These are phyloP conservation scores for Ianthella basta DNA, from an alignment of 37 sponge, comb jelly and placozoan genomes.

Conservation along the genomic window DNA sequence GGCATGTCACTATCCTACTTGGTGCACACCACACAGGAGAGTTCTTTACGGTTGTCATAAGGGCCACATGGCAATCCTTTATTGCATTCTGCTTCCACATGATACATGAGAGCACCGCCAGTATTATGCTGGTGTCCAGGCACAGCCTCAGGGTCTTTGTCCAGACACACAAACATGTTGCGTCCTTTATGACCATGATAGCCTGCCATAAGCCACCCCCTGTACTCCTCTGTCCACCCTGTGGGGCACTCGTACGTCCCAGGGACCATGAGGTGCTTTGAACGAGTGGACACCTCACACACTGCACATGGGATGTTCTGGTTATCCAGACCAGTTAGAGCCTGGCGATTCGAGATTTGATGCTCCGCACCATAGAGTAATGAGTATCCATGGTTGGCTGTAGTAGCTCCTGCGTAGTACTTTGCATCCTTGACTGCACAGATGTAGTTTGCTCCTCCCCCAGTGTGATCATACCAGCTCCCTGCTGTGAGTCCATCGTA, in stretches of 20 bases:
- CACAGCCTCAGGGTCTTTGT: slow-evolving; percentile 42
- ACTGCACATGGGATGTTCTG: slow-evolving; percentile 69
- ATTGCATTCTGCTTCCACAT: slow-evolving; percentile 53
- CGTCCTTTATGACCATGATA: slow-evolving; percentile 6
- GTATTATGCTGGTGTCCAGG: slow-evolving; percentile 17
- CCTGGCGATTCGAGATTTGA: slow-evolving; percentile 3
- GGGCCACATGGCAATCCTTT: slow-evolving; percentile 46
- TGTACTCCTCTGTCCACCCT: slow-evolving; percentile 63
- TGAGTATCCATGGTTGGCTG: neutral
- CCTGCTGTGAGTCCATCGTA: slow-evolving; percentile 39
- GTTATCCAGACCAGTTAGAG: neutral
- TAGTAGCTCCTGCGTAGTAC: slow-evolving; percentile 5
- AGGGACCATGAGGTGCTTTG: slow-evolving; percentile 52
- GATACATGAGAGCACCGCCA: slow-evolving; percentile 43
- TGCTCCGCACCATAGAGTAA: slow-evolving; percentile 46
- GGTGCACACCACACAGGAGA: slow-evolving; percentile 68
- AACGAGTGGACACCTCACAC: slow-evolving; percentile 42
- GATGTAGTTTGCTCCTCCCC: slow-evolving; percentile 60
- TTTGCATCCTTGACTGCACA: slow-evolving; percentile 41
- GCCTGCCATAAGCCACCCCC: slow-evolving; percentile 55
- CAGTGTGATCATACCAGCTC: neutral
- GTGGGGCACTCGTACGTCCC: slow-evolving; percentile 43
- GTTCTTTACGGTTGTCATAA: slow-evolving; percentile 48
- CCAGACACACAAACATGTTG: slow-evolving; percentile 56
- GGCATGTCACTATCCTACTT: too few species aligned